Evolutionary conservation across 2,797 vertebrate species (phyloP).

Genomic region (Molossus molossus): DNA sequence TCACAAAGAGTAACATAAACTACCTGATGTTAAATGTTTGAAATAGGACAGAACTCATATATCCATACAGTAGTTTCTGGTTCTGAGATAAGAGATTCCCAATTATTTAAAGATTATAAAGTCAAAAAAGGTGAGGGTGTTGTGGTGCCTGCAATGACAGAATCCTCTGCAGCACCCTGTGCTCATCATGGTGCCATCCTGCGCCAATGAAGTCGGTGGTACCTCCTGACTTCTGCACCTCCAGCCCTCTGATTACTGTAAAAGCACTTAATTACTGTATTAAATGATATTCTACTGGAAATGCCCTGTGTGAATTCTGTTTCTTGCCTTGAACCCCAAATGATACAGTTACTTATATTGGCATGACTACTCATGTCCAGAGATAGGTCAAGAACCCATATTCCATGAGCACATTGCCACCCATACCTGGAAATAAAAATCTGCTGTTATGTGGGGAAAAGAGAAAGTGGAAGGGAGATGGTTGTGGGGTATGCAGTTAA

Average conservation of each 20-base stretch:
- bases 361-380: not conserved
- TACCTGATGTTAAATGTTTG: not conserved
- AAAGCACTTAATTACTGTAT: rapidly evolving
- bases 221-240: not conserved
- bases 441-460: not conserved
- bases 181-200: rapidly evolving
- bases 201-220: not conserved
- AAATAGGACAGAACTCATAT: not conserved
- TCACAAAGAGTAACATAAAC: constrained; percentile 9
- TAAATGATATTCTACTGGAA: not conserved
- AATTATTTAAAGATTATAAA: not conserved
- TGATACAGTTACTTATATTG: not conserved
- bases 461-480: not conserved
- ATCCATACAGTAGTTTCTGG: not conserved
- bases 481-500: rapidly evolving
- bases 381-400: not conserved
- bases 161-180: not conserved
- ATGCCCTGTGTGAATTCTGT: rapidly evolving
- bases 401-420: rapidly evolving
- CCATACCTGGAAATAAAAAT: too few species aligned
- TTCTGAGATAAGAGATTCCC: not conserved
- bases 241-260: rapidly evolving
- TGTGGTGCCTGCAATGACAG: rapidly evolving
- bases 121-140: not conserved
- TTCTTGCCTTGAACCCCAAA: not conserved